Percentiles rank a stretch among this genome's conserved stretches.
Evolutionary conservation across 2,113 vertebrate species (phyloP).

Genomic region (Bubo scandiacus): DNA sequence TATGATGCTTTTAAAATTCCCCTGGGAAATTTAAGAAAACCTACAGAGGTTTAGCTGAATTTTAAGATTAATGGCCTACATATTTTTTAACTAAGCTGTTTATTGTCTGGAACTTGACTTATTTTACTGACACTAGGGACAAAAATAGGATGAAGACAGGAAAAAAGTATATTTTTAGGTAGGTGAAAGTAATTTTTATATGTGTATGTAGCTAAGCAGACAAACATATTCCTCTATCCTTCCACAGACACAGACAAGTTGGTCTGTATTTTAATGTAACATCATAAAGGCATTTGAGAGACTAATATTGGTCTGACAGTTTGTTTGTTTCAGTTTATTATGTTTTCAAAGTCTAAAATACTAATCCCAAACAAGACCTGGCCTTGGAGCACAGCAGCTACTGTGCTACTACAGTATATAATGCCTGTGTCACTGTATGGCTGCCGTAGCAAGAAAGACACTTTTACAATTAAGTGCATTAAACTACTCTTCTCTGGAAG

Average conservation of each 20-base stretch:
- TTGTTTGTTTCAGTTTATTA: neutral
- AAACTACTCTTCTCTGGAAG: neutral
- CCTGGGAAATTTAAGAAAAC: neutral
- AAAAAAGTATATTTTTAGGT: neutral
- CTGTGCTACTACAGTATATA: neutral
- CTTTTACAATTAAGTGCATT: neutral
- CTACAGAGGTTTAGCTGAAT: neutral
- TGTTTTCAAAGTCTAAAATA: neutral
- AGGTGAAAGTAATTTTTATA: neutral
- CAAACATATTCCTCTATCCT: neutral
- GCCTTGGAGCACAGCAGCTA: neutral
- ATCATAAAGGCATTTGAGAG: neutral
- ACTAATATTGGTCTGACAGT: neutral
- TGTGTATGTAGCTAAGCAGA: neutral
- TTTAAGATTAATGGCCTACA: slow-evolving; percentile 8
- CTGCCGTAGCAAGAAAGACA: neutral
- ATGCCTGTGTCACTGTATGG: neutral
- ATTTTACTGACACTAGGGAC: neutral
- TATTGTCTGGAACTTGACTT: slow-evolving; percentile 5
- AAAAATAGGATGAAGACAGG: neutral
- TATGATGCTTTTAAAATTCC: neutral
- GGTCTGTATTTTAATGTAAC: neutral
- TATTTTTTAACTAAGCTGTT: neutral
- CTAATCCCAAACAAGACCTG: neutral
- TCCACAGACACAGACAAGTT: neutral